Evolutionary conservation across 2,888 invertebrate genomes (phyloP).

Genomic region (Polyploca ridens): DNA sequence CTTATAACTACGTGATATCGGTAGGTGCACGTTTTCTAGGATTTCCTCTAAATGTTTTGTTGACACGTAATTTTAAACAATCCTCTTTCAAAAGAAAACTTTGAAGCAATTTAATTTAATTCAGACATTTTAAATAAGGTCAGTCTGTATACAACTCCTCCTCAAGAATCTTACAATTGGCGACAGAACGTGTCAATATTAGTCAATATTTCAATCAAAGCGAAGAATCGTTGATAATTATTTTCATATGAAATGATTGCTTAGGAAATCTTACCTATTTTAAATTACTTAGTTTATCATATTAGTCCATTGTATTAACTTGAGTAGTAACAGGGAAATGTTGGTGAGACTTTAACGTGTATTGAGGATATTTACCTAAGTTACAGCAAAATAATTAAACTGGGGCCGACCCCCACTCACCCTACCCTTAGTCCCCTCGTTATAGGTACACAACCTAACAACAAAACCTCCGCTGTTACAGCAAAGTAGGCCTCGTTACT

Average conservation of each 20-base stretch:
- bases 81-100: not conserved
- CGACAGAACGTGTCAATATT: slow-evolving; percentile 4
- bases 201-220: not conserved
- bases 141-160: not conserved
- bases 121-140: not conserved
- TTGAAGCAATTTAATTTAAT: not conserved
- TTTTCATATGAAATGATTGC: not conserved
- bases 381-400: not conserved
- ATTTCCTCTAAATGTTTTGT: not conserved
- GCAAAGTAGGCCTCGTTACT: not conserved
- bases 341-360: not conserved
- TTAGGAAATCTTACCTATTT: too few relatives aligned
- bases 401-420: not conserved
- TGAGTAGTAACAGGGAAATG: not conserved
- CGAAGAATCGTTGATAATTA: not conserved
- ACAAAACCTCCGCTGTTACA: not conserved
- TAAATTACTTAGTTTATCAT: too few relatives aligned
- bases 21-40: too few relatives aligned
- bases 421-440: not conserved
- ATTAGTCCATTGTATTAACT: not conserved
- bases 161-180: not conserved
- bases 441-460: not conserved
- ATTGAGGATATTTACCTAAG: not conserved
- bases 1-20: not conserved
- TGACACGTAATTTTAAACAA: not conserved